A percentile compares a stretch with the other conserved stretches of the same genome.
phyloP scores from a whole-genome alignment of 2,888 invertebrate species.

The Neocrepidodera transversa region DNA sequence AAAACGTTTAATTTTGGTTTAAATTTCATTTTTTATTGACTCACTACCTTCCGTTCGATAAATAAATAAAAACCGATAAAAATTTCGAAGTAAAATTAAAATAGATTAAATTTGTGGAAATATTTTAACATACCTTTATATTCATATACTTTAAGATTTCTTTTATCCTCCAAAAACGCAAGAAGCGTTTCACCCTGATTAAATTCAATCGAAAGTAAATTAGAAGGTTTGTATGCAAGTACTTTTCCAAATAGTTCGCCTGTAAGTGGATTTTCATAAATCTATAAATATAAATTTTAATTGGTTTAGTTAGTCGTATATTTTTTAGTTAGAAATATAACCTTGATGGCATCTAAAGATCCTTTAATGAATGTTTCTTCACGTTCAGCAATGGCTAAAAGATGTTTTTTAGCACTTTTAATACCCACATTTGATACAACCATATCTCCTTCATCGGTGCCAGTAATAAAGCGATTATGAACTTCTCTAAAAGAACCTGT shows the following conservation, averaged over 20 bases:
- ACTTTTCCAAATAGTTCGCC: conserved; percentile 64
- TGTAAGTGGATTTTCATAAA: conserved; percentile 60
- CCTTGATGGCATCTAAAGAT: conserved; percentile 57
- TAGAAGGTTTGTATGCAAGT: conserved; percentile 60
- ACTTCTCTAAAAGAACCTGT: conserved; percentile 18
- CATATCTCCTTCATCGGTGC: conserved; percentile 51
- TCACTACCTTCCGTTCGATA: too few relatives aligned
- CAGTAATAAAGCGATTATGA: conserved; percentile 52
- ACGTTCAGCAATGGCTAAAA: conserved; percentile 58
- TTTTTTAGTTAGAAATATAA: conserved; percentile 24
- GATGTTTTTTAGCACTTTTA: conserved; percentile 45
- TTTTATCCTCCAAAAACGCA: conserved; percentile 60
- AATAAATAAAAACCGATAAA: too few relatives aligned
- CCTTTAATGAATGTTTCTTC: conserved; percentile 53
- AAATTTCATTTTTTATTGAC: too few relatives aligned
- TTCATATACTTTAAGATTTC: conserved; percentile 59
- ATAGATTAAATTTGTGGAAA: neutral
- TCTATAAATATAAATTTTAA: conserved; percentile 43
- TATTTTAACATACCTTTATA: conserved; percentile 57
- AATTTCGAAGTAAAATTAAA: neutral
- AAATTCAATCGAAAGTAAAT: conserved; percentile 59
- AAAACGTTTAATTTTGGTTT: too few relatives aligned
- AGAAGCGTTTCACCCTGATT: conserved; percentile 62
- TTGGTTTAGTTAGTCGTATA: neutral
- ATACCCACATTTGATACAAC: conserved; percentile 54